Conservation (phyloP, 1,140 invertebrate genomes). For the Campoletis sonorensis region DNA sequence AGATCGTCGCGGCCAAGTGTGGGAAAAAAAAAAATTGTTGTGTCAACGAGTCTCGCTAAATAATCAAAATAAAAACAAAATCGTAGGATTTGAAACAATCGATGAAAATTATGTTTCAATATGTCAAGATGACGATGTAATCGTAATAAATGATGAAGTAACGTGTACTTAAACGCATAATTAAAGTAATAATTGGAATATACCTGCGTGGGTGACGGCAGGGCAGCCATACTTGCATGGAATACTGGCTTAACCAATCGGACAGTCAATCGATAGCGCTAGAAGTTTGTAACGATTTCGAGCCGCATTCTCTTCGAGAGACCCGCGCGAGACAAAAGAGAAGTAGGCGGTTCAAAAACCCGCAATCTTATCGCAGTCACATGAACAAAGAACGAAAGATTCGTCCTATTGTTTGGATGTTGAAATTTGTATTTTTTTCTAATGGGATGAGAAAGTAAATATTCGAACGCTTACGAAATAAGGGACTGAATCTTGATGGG, state of each 20-base stretch:
- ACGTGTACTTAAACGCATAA: neutral
- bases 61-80: neutral
- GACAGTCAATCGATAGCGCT: constrained; percentile 72
- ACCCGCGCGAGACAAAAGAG: neutral
- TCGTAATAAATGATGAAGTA: neutral
- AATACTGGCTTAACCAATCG: constrained; percentile 73
- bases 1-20: neutral
- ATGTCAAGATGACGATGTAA: neutral
- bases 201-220: constrained; percentile 76
- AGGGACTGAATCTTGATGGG: no score
- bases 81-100: neutral
- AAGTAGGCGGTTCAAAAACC: neutral
- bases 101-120: constrained; percentile 16
- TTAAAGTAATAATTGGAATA: constrained; percentile 60
- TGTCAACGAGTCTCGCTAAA: neutral
- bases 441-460: neutral
- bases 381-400: neutral
- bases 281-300: constrained; percentile 71
- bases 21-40: neutral
- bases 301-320: constrained; percentile 60
- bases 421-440: neutral
- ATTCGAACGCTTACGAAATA: no score
- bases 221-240: constrained; percentile 74
- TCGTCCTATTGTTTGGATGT: no score
- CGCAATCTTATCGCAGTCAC: neutral